Percentiles rank a stretch among this genome's conserved stretches.
phyloP scores from a whole-genome alignment of 1,140 invertebrate genomes.

The Babylonia areolata region DNA sequence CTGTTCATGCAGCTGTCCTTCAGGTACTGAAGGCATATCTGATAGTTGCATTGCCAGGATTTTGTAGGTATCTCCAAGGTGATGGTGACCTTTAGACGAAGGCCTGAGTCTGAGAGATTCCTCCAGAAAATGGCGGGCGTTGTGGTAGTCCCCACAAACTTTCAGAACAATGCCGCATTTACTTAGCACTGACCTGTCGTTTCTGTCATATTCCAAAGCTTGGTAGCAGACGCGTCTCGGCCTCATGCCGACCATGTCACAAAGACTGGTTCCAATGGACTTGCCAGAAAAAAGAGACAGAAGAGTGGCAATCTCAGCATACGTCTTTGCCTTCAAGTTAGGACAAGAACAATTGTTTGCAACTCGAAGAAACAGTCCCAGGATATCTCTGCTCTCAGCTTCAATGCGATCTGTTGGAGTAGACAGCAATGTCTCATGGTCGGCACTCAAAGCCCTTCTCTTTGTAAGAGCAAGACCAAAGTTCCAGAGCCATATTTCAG shows the following conservation, averaged over 20 bases:
- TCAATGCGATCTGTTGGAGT: background rate
- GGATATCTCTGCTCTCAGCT: too few relatives aligned
- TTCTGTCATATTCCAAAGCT: background rate
- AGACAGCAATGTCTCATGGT: background rate
- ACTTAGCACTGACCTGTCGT: slow-evolving; percentile 7
- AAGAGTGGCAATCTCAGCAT: background rate
- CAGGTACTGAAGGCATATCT: background rate
- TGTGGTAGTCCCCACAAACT: background rate
- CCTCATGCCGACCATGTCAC: background rate
- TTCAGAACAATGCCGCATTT: background rate
- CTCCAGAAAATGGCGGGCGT: background rate
- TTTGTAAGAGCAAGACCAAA: slow-evolving; percentile 18
- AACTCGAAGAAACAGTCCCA: background rate
- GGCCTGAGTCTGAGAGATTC: background rate
- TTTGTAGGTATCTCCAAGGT: slow-evolving; percentile 9
- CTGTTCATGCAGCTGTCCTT: background rate
- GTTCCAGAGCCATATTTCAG: background rate
- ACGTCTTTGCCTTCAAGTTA: slow-evolving; percentile 10
- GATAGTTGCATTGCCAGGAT: background rate
- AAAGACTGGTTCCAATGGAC: background rate
- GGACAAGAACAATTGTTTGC: too few relatives aligned
- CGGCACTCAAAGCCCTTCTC: background rate
- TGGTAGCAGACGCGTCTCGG: background rate
- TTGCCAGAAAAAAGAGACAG: background rate
- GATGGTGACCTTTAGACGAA: background rate